Evolutionary conservation across 2,888 invertebrate species (phyloP).

Genomic region (Melanophora roralis): DNA sequence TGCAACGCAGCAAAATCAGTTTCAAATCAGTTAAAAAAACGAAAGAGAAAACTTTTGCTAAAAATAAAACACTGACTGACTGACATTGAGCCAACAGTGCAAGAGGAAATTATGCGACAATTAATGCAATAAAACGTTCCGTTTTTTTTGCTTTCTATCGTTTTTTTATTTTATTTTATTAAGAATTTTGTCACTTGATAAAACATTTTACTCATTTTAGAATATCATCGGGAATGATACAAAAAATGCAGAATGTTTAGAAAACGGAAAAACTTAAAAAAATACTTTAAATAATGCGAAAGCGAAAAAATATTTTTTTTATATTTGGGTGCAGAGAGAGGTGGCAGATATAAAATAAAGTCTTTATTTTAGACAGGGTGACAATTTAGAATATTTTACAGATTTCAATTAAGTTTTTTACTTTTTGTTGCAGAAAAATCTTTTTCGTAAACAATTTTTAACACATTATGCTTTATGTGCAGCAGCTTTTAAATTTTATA

Average conservation of each 20-base stretch:
- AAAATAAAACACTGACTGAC: slow-evolving; percentile 31
- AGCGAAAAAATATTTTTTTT: neutral
- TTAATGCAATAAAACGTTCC: slow-evolving; percentile 62
- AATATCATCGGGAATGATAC: neutral
- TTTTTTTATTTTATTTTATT: slow-evolving; percentile 21
- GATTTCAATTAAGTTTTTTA: too few species aligned
- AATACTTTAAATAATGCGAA: slow-evolving; percentile 18
- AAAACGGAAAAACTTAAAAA: slow-evolving; percentile 31
- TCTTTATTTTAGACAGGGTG: too few species aligned
- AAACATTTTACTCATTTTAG: slow-evolving; percentile 49
- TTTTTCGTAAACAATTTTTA: slow-evolving; percentile 7
- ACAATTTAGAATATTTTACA: too few species aligned
- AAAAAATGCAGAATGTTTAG: neutral
- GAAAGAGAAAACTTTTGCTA: slow-evolving; percentile 1
- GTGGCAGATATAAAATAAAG: neutral
- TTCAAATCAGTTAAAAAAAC: neutral
- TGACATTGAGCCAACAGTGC: slow-evolving; percentile 42
- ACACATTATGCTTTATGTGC: neutral
- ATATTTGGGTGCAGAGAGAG: too few species aligned
- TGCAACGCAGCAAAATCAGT: slow-evolving; percentile 44
- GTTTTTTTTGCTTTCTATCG: neutral
- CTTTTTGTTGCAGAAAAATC: neutral
- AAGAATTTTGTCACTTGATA: slow-evolving; percentile 61
- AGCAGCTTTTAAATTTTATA: neutral
- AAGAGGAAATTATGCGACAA: slow-evolving; percentile 59